A percentile compares a stretch with the other conserved stretches of the same genome.
Evolutionary conservation across 2,797 vertebrate species (phyloP).

Genomic region (Rhinophrynus dorsalis): DNA sequence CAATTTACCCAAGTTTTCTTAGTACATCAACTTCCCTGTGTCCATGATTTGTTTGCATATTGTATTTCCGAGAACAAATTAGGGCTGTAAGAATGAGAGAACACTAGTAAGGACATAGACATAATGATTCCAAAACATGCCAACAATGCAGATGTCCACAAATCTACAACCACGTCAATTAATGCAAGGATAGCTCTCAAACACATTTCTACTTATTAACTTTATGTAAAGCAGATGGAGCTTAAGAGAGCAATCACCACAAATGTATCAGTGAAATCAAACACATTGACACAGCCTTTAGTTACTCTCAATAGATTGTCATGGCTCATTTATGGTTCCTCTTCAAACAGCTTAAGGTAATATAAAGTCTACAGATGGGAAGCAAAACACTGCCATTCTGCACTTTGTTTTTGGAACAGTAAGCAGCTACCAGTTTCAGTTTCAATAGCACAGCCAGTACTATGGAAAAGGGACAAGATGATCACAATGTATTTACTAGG

Average conservation of each 20-base stretch:
- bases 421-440: neutral
- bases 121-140: neutral
- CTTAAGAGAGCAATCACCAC: conserved; percentile 15
- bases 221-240: conserved; percentile 27
- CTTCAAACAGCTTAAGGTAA: conserved; percentile 41
- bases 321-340: conserved; percentile 44
- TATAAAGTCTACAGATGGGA: conserved; percentile 38
- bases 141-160: neutral
- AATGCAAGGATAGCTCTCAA: neutral
- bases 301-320: conserved; percentile 12
- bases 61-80: neutral
- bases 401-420: conserved; percentile 26
- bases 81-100: neutral
- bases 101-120: neutral
- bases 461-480: neutral
- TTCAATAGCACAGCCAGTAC: conserved; percentile 36
- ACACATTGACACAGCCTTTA: conserved; percentile 13
- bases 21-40: too few relatives aligned
- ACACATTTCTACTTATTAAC: conserved; percentile 1
- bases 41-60: neutral
- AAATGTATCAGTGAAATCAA: conserved; percentile 25
- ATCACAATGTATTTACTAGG: conserved; percentile 2
- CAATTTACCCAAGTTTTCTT: too few relatives aligned
- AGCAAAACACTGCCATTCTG: conserved; percentile 27
- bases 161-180: conserved; percentile 6